These are phyloP conservation scores for Aphelenchoides fujianensis DNA, from an alignment of 1,140 invertebrate species.

Conservation along the genomic window DNA sequence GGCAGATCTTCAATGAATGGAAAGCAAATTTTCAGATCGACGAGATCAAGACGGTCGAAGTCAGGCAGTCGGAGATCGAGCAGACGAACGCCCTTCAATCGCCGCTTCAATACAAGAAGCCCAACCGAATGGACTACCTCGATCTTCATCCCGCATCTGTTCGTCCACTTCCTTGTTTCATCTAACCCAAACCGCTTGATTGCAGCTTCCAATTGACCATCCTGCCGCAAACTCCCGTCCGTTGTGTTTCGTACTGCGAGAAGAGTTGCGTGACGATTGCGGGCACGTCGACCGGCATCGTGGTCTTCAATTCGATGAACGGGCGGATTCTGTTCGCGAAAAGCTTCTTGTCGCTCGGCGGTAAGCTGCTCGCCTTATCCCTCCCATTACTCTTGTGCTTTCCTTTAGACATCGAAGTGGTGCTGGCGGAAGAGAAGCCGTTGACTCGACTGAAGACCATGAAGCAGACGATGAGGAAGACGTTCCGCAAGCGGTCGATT, in stretches of 20 bases:
- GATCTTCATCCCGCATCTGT: background rate
- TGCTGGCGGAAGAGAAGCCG: slow-evolving; percentile 18
- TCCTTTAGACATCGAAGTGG: slow-evolving; percentile 3
- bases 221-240: slow-evolving; percentile 16
- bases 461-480: slow-evolving; percentile 2
- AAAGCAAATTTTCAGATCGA: background rate
- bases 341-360: background rate
- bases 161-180: background rate
- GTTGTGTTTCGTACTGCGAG: background rate
- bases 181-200: background rate
- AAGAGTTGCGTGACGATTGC: background rate
- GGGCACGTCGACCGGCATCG: slow-evolving; percentile 14
- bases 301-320: slow-evolving; percentile 2
- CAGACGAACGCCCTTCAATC: background rate
- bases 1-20: no score
- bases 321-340: background rate
- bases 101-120: background rate
- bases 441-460: slow-evolving; percentile 11
- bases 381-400: background rate
- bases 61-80: background rate
- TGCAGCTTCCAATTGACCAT: background rate
- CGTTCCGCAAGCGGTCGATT: background rate
- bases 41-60: background rate
- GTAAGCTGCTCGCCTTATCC: background rate
- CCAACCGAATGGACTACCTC: background rate